Conservation (phyloP, 2,797 vertebrate genomes). For the Phaenicophaeus curvirostris region DNA sequence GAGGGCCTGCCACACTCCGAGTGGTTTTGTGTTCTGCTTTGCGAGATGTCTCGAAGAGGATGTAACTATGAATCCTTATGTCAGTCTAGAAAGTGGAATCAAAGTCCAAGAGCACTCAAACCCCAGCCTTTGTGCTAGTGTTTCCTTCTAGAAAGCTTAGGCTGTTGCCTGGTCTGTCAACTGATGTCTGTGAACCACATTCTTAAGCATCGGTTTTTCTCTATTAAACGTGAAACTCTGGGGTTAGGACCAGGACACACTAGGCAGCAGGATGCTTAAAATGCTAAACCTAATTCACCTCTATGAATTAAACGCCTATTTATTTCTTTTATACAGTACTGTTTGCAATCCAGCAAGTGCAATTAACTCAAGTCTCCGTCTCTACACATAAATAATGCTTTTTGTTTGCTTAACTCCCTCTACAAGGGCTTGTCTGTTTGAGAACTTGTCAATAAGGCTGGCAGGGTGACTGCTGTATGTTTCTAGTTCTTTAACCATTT, state of each 20-base stretch:
- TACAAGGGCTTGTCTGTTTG: slow-evolving; percentile 69
- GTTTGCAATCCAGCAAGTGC: slow-evolving; percentile 48
- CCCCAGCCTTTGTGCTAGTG: not conserved
- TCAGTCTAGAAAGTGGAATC: not conserved
- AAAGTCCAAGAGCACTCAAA: not conserved
- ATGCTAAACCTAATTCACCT: not conserved
- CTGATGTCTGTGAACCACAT: not conserved
- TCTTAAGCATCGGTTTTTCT: not conserved
- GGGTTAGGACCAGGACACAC: not conserved
- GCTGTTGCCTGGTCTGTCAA: not conserved
- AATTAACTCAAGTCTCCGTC: slow-evolving; percentile 64
- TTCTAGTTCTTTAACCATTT: slow-evolving; percentile 65
- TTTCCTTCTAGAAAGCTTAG: not conserved
- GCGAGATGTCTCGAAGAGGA: not conserved
- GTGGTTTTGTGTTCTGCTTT: not conserved
- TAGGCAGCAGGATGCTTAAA: not conserved
- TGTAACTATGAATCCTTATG: not conserved
- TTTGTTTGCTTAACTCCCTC: slow-evolving; percentile 62
- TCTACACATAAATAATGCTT: slow-evolving; percentile 48
- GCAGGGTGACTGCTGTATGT: slow-evolving; percentile 46
- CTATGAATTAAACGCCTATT: not conserved
- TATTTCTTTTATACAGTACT: not conserved
- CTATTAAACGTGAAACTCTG: not conserved
- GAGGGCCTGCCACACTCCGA: not conserved
- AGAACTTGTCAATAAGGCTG: slow-evolving; percentile 65